Conservation (phyloP, 2,797 vertebrate genomes). For the Pangasius larnaudii region DNA sequence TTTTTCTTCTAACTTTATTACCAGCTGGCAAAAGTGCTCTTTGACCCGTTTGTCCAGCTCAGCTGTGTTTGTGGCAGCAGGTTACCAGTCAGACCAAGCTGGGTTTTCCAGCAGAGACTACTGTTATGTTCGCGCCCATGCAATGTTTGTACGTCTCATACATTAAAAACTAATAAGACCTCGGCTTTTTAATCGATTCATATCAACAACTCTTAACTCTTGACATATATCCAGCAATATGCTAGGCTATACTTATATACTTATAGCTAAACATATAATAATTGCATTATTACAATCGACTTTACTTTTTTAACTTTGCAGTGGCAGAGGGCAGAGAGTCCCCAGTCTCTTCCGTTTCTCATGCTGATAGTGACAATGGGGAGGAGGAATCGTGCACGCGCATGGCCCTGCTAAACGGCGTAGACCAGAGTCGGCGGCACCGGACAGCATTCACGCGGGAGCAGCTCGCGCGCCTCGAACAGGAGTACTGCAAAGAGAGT, state of each 20-base stretch:
- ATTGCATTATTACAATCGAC: neutral
- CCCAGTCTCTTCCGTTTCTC: constrained; percentile 57
- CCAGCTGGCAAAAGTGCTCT: neutral
- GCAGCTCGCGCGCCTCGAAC: constrained; percentile 77
- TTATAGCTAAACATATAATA: neutral
- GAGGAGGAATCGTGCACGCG: constrained; percentile 65
- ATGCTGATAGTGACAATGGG: constrained; percentile 54
- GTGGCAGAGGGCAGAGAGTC: constrained; percentile 72
- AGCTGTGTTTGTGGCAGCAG: neutral
- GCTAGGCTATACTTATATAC: neutral
- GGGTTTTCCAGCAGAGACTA: neutral
- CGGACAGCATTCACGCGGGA: constrained; percentile 79
- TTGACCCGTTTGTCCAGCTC: neutral
- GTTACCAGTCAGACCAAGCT: neutral
- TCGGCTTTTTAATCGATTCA: neutral
- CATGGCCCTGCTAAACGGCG: constrained; percentile 57
- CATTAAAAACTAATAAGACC: neutral
- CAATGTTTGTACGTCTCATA: neutral
- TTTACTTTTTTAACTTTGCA: constrained; percentile 30
- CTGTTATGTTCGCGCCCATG: no score
- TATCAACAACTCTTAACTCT: neutral
- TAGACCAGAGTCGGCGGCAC: constrained; percentile 76
- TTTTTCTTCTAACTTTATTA: no score
- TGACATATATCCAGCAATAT: neutral
- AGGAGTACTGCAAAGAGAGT: constrained; percentile 78